phyloP scores from a whole-genome alignment of 1,140 invertebrate species.

The Druon quercuslanigerum region DNA sequence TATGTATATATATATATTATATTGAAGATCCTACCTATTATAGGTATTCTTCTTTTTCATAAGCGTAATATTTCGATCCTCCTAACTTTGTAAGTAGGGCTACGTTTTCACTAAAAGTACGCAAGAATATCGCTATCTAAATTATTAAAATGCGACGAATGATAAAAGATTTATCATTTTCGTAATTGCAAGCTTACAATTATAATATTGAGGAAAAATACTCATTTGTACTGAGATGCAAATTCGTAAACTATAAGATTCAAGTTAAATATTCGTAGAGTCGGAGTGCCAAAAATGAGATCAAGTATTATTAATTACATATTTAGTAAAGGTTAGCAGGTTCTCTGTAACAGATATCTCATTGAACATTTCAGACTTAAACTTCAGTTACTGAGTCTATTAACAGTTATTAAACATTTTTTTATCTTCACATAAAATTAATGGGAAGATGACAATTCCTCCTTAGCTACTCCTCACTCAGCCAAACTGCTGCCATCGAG shows the following conservation, averaged over 20 bases:
- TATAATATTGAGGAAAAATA: slow-evolving; percentile 5
- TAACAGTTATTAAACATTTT: too few relatives aligned
- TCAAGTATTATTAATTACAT: too few relatives aligned
- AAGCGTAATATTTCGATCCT: slow-evolving; percentile 68
- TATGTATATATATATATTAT: slow-evolving; percentile 29
- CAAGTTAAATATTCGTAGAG: background rate
- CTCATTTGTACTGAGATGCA: background rate
- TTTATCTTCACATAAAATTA: too few relatives aligned
- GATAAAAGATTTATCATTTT: slow-evolving; percentile 7
- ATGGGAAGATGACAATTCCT: too few relatives aligned
- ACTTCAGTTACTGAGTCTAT: too few relatives aligned
- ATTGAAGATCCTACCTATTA: slow-evolving; percentile 34
- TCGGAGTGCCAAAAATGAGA: slow-evolving; percentile 1
- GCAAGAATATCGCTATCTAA: background rate
- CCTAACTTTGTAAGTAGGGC: slow-evolving; percentile 49
- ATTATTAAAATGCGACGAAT: slow-evolving; percentile 26
- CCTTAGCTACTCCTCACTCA: too few relatives aligned
- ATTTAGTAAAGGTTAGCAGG: too few relatives aligned
- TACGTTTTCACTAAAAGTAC: slow-evolving; percentile 32
- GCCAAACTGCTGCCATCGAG: too few relatives aligned
- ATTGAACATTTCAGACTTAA: too few relatives aligned
- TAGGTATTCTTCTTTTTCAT: slow-evolving; percentile 49
- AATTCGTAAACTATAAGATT: slow-evolving; percentile 14
- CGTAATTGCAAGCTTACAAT: background rate
- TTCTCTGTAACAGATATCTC: too few relatives aligned